Conservation (phyloP, 2,888 invertebrate genomes). For the Lasius platythorax region DNA sequence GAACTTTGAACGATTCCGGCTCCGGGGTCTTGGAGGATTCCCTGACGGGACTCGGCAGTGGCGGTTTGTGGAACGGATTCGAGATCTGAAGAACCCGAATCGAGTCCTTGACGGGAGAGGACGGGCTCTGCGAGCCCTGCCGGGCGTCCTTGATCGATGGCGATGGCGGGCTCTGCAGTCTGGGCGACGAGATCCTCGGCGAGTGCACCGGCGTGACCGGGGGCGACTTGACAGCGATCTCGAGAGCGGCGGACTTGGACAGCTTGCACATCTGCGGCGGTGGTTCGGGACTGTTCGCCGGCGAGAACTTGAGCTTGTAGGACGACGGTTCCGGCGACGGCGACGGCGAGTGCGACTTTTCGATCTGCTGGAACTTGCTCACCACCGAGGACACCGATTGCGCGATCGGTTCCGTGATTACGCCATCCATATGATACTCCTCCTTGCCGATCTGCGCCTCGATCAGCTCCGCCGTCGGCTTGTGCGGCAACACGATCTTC, state of each 20-base stretch:
- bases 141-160: slow-evolving; percentile 73
- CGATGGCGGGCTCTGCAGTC: slow-evolving; percentile 76
- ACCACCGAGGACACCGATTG: slow-evolving; percentile 85
- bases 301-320: slow-evolving; percentile 81
- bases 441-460: slow-evolving; percentile 75
- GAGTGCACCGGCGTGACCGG: slow-evolving; percentile 79
- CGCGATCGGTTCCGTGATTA: slow-evolving; percentile 81
- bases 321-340: slow-evolving; percentile 80
- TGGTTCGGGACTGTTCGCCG: slow-evolving; percentile 83
- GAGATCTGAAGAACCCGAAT: slow-evolving; percentile 67
- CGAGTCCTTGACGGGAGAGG: slow-evolving; percentile 72
- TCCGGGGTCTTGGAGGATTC: slow-evolving; percentile 65
- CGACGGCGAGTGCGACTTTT: slow-evolving; percentile 81
- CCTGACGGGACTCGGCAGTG: slow-evolving; percentile 71
- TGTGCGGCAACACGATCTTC: slow-evolving; percentile 76
- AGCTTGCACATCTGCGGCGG: slow-evolving; percentile 63
- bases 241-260: slow-evolving; percentile 71
- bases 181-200: slow-evolving; percentile 79
- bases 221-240: slow-evolving; percentile 79
- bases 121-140: slow-evolving; percentile 59
- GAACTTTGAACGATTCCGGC: slow-evolving; percentile 71
- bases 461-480: slow-evolving; percentile 79
- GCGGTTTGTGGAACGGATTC: slow-evolving; percentile 70
- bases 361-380: slow-evolving; percentile 84
- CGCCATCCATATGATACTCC: slow-evolving; percentile 79